phyloP scores from a whole-genome alignment of 2,113 vertebrate species.

The Oriolus oriolus region DNA sequence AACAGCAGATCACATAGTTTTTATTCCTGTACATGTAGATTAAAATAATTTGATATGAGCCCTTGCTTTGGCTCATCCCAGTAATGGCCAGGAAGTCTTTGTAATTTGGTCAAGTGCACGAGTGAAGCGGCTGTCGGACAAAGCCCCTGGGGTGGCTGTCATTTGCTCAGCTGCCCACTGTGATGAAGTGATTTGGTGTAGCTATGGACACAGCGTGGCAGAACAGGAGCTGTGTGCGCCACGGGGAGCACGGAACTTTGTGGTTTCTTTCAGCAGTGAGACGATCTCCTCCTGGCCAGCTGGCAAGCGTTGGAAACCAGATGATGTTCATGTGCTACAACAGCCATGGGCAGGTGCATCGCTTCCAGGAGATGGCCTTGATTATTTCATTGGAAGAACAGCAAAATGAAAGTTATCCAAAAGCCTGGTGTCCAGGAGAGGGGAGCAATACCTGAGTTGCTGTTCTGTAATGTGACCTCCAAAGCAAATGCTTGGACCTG shows the following conservation, averaged over 20 bases:
- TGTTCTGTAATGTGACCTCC: neutral
- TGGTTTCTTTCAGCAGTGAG: neutral
- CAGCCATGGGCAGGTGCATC: neutral
- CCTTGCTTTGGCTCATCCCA: neutral
- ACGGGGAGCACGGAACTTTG: fast-evolving
- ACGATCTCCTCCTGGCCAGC: neutral
- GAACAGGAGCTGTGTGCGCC: neutral
- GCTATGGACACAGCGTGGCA: neutral
- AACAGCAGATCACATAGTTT: neutral
- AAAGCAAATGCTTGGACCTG: neutral
- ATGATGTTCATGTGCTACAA: neutral
- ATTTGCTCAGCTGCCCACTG: neutral
- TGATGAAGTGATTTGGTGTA: neutral
- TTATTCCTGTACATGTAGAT: slow-evolving; percentile 43
- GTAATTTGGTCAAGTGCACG: neutral
- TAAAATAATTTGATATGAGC: slow-evolving; percentile 6
- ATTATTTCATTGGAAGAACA: neutral
- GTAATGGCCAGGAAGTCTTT: neutral
- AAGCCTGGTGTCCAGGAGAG: neutral
- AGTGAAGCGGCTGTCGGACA: neutral
- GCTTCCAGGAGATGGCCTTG: neutral
- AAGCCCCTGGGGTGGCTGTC: neutral
- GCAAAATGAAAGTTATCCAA: neutral
- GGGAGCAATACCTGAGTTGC: neutral
- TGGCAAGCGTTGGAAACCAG: neutral